These are phyloP conservation scores for Masticophis lateralis DNA, from an alignment of 2,797 vertebrate genomes.

Conservation along the genomic window DNA sequence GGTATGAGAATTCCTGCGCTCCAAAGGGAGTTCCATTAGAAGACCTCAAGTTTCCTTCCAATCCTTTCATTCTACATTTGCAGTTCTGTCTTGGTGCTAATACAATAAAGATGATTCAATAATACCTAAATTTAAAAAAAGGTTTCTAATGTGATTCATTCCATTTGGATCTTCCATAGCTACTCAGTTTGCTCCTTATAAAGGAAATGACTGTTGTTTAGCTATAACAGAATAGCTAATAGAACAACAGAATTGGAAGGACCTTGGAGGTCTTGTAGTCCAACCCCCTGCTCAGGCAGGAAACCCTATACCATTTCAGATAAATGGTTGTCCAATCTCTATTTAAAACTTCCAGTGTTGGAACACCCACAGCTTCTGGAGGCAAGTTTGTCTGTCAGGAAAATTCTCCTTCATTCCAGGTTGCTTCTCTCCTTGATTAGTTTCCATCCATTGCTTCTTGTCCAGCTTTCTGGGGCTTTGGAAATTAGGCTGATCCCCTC, in stretches of 20 bases:
- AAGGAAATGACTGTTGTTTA: background rate
- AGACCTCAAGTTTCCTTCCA: background rate
- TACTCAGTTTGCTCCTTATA: background rate
- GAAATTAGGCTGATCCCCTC: background rate
- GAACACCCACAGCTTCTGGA: too few species aligned
- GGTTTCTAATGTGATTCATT: background rate
- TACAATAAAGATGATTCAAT: background rate
- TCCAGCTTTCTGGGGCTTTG: background rate
- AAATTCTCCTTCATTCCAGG: too few species aligned
- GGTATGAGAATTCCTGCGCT: background rate
- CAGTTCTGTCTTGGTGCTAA: background rate
- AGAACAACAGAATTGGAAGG: background rate
- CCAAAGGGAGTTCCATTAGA: background rate
- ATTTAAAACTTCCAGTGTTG: background rate
- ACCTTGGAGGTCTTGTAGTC: background rate
- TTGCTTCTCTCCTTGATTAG: too few species aligned
- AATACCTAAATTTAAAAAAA: background rate
- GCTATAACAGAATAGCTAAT: background rate
- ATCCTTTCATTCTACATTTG: background rate
- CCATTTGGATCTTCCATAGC: background rate
- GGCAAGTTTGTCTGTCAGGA: too few species aligned
- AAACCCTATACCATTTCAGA: background rate
- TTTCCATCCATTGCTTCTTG: too few species aligned
- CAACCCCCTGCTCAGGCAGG: background rate
- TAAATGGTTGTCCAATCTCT: background rate